phyloP scores from a whole-genome alignment of 2,888 invertebrate species.

The Cataglyphis cursor region DNA sequence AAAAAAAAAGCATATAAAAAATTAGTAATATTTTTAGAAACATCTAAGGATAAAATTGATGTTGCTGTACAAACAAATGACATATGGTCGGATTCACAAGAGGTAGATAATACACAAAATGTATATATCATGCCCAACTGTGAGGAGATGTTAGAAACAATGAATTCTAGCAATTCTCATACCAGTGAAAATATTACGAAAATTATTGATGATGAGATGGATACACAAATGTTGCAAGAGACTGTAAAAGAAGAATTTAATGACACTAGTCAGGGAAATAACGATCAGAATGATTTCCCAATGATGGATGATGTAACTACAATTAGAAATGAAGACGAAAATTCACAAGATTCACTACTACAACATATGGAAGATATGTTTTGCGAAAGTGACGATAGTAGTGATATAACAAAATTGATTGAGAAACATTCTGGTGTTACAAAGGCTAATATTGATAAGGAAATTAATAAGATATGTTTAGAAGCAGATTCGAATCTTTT shows the following conservation, averaged over 20 bases:
- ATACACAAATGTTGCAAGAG: constrained; percentile 23
- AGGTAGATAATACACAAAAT: constrained; percentile 61
- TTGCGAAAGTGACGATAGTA: constrained; percentile 82
- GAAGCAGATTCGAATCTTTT: constrained; percentile 51
- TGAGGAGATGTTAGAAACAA: constrained; percentile 55
- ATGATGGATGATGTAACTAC: constrained; percentile 12
- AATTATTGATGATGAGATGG: constrained; percentile 36
- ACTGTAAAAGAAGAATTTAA: constrained; percentile 46
- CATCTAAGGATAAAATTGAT: constrained; percentile 72
- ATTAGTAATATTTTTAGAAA: constrained; percentile 76
- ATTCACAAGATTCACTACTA: constrained; percentile 81
- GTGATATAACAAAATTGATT: constrained; percentile 80
- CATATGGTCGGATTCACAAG: constrained; percentile 56
- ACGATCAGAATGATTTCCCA: constrained; percentile 35
- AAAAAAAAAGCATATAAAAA: constrained; percentile 77
- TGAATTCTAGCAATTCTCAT: constrained; percentile 55
- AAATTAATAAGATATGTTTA: constrained; percentile 77
- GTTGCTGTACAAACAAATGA: constrained; percentile 78
- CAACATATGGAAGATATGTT: constrained; percentile 83
- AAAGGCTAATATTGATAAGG: constrained; percentile 78
- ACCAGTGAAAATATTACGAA: constrained; percentile 18
- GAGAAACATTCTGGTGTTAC: constrained; percentile 81
- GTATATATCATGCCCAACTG: constrained; percentile 66
- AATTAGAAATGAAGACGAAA: constrained; percentile 73
- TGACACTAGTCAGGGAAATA: neutral